Evolutionary conservation across 1,140 invertebrate genomes (phyloP), one percentile per base, ranked within the genome.

Genomic region (Ips typographus): DNA sequence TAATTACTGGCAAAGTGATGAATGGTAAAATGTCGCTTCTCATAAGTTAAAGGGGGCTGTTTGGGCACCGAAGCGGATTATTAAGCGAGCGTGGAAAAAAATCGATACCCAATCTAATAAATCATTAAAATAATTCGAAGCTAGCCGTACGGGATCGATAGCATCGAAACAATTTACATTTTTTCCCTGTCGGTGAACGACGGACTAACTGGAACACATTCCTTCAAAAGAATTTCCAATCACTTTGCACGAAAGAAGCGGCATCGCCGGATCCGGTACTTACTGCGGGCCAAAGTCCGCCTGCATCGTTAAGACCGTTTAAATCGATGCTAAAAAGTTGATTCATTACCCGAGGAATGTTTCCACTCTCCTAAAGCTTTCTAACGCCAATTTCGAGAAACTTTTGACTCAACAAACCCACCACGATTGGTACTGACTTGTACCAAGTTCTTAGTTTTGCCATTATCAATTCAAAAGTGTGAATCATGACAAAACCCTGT

Each of bases 171-270:
- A 68, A 68, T 60, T 68, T 68, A 42, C 38, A 58, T 61, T 68
- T 61, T 68, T 61, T 68, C 53, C 55, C 41, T 68, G 53, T 61
- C 58, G 58, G 56, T 68, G 42, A 58, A 49, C 63, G 65, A 67
- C 65, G 61, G 22, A 61, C 58, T 60, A 68, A 68, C 65, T 68
- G 47, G 65, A 68, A 59, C 65, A 42, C 57, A 68, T 68, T 68
- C 65, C 56, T 60, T 41, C 55, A 41, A 61, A 60, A 61, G 65
- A 68, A 68, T 68, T 60, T 68, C 65, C 65, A 68, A 68, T 68
- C 58, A 68, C 65, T 68, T 68, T 68, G 65, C 58, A 58, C 64
- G 56, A 66, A 56, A 58, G 64, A 56, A 58, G 53, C 51, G 56
- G 40, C 42, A 61, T 49, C 41, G 40, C n/a, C 49, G 44, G 55